Percentiles rank a stretch among this genome's conserved stretches.
These are phyloP conservation scores for roundworm (Caenorhabditis elegans) DNA, from an alignment of 1,140 invertebrate species.

Conservation along the genomic window WBcel235 BX284605.5:10147001-10147500, in stretches of 20 bases:
- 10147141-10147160: constrained; percentile 7
- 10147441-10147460: no score
- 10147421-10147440: no score
- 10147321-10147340: no score
- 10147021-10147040: constrained; percentile 6
- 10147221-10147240: not conserved
- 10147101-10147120: not conserved
- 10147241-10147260: not conserved
- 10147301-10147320: no score
- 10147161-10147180: not conserved
- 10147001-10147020: not conserved
- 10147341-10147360: no score
- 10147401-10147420: no score
- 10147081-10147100: constrained; percentile 13
- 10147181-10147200: not conserved
- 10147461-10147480: no score
- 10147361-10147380: no score
- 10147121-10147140: not conserved
- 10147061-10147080: not conserved
- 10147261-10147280: not conserved
- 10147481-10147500: no score
- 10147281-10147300: not conserved
- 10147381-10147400: no score
- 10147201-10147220: not conserved
- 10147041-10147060: not conserved